Evolutionary conservation across 2,113 vertebrate species (phyloP), one percentile per base, ranked within the genome.

Genomic region (Delphinus delphis): DNA sequence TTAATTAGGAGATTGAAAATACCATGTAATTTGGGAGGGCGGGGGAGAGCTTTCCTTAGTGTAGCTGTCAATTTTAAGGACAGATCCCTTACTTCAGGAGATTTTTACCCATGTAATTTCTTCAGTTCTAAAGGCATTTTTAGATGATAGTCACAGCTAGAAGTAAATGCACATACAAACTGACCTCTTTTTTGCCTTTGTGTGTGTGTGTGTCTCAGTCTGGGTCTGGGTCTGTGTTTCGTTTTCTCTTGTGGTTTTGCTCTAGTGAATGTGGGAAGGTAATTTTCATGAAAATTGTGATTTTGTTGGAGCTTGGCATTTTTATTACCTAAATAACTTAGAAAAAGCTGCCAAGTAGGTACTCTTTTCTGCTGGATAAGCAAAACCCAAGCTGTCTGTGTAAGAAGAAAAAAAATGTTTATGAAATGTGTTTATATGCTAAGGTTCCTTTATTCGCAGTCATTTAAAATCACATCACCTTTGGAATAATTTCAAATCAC

Each of bases 391-490:
- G 97, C 89, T 77, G 26, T 0, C 0, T 94, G 7, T 14, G 0
- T 63, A 77, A 67, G 53, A 70, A 90, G 55, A 92, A 96, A 93
- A 55, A 97, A 97, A 28, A 47, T 41, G 6, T 76, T 93, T 65
- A 70, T 68, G 53, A 84, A 96, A 80, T 88, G 0, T 81, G 38
- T 85, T 87, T 96, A 17, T 92, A 58, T 88, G 7, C 53, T 93
- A 21, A 76, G 47, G 0, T 53, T 93, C 38, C 63, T 86, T 91
- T 97, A 62, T 92, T 94, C 23, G 5, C 79, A 96, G 7, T 89
- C 81, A 94, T 84, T 96, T 95, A 80, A 96, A 88, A 96, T 93
- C 9, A 28, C 58, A 4, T 97, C 97, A 95, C 50, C 67, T 94
- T 36, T 47, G 70, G 70, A 88, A 83, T 97, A 86, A 79, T 92